Evolutionary conservation across 2,888 invertebrate genomes (phyloP).

Genomic region (Epinotia brunnichana): DNA sequence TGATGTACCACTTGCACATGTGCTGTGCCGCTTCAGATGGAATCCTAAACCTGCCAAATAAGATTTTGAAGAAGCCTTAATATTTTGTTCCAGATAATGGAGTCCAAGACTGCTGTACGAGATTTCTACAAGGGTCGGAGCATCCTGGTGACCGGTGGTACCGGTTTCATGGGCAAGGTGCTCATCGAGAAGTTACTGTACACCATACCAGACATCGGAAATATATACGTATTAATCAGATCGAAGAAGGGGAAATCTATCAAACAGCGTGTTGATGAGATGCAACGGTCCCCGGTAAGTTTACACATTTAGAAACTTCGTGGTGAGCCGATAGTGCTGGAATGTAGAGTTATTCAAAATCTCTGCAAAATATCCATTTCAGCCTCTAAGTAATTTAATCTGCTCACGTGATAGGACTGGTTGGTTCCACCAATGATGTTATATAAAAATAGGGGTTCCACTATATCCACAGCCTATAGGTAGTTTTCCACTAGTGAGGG

Average conservation of each 20-base stretch:
- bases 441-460: neutral
- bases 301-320: neutral
- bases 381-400: neutral
- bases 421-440: neutral
- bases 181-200: slow-evolving; percentile 86
- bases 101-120: slow-evolving; percentile 73
- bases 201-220: slow-evolving; percentile 83
- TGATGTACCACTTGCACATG: no score
- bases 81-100: slow-evolving; percentile 64
- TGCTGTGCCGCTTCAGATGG: no score
- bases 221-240: slow-evolving; percentile 85
- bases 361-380: no score
- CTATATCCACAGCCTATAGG: no score
- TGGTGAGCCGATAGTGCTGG: no score
- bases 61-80: slow-evolving; percentile 26
- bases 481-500: no score
- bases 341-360: no score
- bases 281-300: slow-evolving; percentile 85
- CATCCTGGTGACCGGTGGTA: slow-evolving; percentile 85
- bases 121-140: slow-evolving; percentile 84
- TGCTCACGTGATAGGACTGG: neutral
- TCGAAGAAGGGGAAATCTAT: slow-evolving; percentile 86
- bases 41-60: neutral
- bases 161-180: slow-evolving; percentile 86
- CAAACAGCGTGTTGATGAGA: slow-evolving; percentile 84